Percentiles rank a stretch among this genome's conserved stretches.
Conservation (phyloP, 2,888 invertebrate genomes). For the Danaus chrysippus region DNA sequence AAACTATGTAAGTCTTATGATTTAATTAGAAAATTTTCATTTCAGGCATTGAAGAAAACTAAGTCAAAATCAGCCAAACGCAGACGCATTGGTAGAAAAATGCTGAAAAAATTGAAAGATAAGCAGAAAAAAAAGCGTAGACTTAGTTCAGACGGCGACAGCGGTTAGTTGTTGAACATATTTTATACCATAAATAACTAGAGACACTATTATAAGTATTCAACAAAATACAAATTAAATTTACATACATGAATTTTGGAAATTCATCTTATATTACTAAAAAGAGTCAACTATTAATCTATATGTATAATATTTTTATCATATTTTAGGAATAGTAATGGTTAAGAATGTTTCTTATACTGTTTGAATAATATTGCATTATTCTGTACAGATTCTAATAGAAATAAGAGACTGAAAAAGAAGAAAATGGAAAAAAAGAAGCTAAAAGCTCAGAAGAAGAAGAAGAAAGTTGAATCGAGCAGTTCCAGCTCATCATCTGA, state of each 20-base stretch:
- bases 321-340: too few relatives aligned
- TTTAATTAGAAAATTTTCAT: background rate
- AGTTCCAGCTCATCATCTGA: slow-evolving; percentile 39
- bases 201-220: too few relatives aligned
- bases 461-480: slow-evolving; percentile 54
- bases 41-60: slow-evolving; percentile 52
- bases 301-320: too few relatives aligned
- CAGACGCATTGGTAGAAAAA: slow-evolving; percentile 50
- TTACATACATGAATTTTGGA: too few relatives aligned
- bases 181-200: too few relatives aligned
- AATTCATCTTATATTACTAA: too few relatives aligned
- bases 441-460: slow-evolving; percentile 56
- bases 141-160: slow-evolving; percentile 36
- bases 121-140: slow-evolving; percentile 47
- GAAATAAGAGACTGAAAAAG: slow-evolving; percentile 55
- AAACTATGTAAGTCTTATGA: background rate
- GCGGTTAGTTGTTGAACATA: slow-evolving; percentile 36
- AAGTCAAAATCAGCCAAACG: slow-evolving; percentile 53
- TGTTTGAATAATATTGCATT: too few relatives aligned
- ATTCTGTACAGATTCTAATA: slow-evolving; percentile 46
- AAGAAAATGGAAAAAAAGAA: slow-evolving; percentile 56
- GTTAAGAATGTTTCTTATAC: too few relatives aligned
- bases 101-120: slow-evolving; percentile 58
- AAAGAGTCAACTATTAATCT: too few relatives aligned
- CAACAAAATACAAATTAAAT: too few relatives aligned